Conservation (phyloP, 2,888 invertebrate genomes). For the Aporophyla nigra region DNA sequence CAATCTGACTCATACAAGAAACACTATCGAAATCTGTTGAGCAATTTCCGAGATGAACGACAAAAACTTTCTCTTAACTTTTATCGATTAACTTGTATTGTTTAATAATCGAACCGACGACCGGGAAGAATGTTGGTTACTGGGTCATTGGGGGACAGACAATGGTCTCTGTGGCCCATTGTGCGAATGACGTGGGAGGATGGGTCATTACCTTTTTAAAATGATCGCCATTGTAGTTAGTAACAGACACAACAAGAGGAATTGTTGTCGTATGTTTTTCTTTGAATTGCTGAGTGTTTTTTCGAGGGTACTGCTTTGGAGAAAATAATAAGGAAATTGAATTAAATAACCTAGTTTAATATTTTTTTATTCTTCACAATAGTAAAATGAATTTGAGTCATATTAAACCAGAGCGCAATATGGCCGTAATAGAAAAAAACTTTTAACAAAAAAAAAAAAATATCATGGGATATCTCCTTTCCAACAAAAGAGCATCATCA, state of each 20-base stretch:
- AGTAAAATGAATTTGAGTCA: no score
- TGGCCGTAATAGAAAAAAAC: no score
- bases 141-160: slow-evolving; percentile 53
- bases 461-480: no score
- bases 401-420: no score
- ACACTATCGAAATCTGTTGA: slow-evolving; percentile 49
- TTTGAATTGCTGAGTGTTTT: slow-evolving; percentile 15
- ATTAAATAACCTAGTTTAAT: background rate
- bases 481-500: no score
- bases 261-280: slow-evolving; percentile 24
- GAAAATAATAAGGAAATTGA: background rate
- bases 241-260: slow-evolving; percentile 24
- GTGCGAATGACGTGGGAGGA: slow-evolving; percentile 47
- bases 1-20: slow-evolving; percentile 40
- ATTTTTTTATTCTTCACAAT: background rate
- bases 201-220: slow-evolving; percentile 48
- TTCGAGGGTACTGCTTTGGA: background rate
- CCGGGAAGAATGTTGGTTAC: slow-evolving; percentile 54
- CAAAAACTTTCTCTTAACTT: slow-evolving; percentile 58
- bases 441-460: no score
- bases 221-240: slow-evolving; percentile 22
- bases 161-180: slow-evolving; percentile 52
- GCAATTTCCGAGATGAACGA: slow-evolving; percentile 50
- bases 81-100: slow-evolving; percentile 56
- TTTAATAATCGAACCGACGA: slow-evolving; percentile 48